These are phyloP conservation scores for Coregonus suidteri DNA, from an alignment of 2,797 vertebrate genomes.

Conservation along the genomic window DNA sequence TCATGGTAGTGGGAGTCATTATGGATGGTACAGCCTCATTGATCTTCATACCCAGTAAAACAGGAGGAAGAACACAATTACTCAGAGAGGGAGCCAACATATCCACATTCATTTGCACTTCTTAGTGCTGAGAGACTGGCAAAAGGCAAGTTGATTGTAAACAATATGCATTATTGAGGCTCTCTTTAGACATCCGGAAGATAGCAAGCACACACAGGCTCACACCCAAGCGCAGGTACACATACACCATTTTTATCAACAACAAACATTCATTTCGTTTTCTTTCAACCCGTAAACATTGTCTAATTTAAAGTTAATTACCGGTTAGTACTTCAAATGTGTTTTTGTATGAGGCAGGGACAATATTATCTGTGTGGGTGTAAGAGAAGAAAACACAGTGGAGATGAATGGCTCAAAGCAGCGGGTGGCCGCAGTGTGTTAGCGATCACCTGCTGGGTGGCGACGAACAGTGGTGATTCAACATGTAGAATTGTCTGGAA, in stretches of 20 bases:
- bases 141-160: constrained; percentile 31
- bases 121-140: constrained; percentile 11
- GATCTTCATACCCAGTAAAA: constrained; percentile 15
- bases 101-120: constrained; percentile 18
- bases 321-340: neutral
- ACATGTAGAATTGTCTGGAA: neutral
- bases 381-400: neutral
- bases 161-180: constrained; percentile 41
- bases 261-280: neutral
- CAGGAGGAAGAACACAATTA: constrained; percentile 19
- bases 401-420: neutral
- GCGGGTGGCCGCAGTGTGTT: neutral
- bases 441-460: neutral
- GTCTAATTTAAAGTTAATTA: neutral
- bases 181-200: constrained; percentile 25
- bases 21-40: constrained; percentile 15
- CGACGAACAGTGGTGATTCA: neutral
- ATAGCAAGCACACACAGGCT: constrained; percentile 28
- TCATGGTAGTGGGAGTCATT: neutral
- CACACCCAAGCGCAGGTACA: neutral
- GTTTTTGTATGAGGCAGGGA: neutral
- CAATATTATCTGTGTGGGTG: neutral
- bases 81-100: neutral
- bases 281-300: neutral
- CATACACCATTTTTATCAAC: neutral